Conservation (phyloP, 2,797 vertebrate species). For the Anguilla obscura region DNA sequence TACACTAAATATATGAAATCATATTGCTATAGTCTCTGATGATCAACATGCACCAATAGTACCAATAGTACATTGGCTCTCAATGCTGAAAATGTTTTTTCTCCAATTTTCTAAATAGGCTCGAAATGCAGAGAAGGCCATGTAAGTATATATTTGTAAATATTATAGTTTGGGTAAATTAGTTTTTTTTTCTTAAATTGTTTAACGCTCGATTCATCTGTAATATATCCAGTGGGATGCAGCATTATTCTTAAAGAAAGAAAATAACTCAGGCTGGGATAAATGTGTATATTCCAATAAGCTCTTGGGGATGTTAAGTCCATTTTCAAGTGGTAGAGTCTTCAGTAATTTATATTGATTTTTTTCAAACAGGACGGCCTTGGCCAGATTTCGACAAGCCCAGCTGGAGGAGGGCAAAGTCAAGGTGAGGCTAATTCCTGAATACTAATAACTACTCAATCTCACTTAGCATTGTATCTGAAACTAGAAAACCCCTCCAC, state of each 20-base stretch:
- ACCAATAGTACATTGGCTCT: neutral
- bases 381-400: constrained; percentile 88
- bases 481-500: neutral
- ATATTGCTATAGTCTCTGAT: neutral
- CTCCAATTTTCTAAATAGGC: constrained; percentile 70
- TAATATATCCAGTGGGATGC: constrained; percentile 22
- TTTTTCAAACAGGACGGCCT: constrained; percentile 74
- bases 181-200: neutral
- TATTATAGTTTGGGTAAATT: neutral
- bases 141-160: constrained; percentile 76
- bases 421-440: constrained; percentile 67
- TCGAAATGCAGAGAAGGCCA: constrained; percentile 94
- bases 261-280: neutral
- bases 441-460: neutral
- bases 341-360: constrained; percentile 8
- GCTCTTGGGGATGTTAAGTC: neutral
- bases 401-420: constrained; percentile 86
- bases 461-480: neutral
- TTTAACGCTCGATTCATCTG: neutral
- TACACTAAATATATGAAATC: neutral
- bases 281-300: neutral
- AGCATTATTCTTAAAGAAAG: constrained; percentile 14
- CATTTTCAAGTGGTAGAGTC: neutral
- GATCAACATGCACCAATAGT: neutral
- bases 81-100: neutral